These are phyloP conservation scores for Glyptemys insculpta DNA, from an alignment of 2,797 vertebrate genomes.

Conservation along the genomic window DNA sequence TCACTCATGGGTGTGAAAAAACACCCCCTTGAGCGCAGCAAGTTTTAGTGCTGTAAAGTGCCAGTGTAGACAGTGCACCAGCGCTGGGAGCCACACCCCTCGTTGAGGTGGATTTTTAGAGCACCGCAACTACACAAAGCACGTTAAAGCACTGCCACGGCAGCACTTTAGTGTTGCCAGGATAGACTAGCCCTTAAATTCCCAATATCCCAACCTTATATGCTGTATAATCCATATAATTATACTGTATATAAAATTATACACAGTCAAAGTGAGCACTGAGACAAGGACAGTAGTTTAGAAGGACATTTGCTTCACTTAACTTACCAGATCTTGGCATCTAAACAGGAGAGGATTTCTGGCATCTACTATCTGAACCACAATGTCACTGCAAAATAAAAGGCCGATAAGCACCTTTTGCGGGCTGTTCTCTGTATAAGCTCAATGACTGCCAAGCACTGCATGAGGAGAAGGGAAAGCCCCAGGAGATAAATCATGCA, in stretches of 20 bases:
- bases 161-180: too few species aligned
- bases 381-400: constrained; percentile 88
- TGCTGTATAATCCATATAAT: neutral
- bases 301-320: neutral
- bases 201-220: neutral
- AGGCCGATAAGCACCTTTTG: neutral
- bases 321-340: constrained; percentile 94
- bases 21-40: too few species aligned
- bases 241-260: rapidly evolving
- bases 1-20: too few species aligned
- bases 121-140: too few species aligned
- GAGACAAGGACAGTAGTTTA: neutral
- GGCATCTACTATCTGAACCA: constrained; percentile 97
- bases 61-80: too few species aligned
- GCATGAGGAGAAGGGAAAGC: neutral
- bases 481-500: neutral
- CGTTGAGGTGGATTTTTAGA: too few species aligned
- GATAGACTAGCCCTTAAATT: neutral
- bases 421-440: neutral
- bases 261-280: neutral
- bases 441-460: neutral
- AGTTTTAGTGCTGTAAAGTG: too few species aligned
- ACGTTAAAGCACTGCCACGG: too few species aligned
- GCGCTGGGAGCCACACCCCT: too few species aligned
- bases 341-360: constrained; percentile 96